phyloP scores from a whole-genome alignment of 2,113 vertebrate genomes.

The Halcyon senegalensis region DNA sequence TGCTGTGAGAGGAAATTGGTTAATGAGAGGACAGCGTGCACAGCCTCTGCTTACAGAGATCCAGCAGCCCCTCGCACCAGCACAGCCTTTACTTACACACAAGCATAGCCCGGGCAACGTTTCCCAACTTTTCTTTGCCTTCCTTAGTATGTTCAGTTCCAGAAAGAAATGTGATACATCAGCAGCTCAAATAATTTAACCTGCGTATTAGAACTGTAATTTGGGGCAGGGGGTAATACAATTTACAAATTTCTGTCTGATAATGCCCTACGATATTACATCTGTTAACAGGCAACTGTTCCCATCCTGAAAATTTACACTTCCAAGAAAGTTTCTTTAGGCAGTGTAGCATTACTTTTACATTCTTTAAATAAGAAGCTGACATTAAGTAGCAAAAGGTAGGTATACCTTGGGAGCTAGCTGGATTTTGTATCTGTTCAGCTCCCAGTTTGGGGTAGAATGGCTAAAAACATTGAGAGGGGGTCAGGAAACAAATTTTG shows the following conservation, averaged over 20 bases:
- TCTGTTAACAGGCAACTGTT: constrained; percentile 48
- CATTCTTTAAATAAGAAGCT: constrained; percentile 18
- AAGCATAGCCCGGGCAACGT: neutral
- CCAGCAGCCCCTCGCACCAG: constrained; percentile 41
- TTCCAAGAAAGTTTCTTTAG: constrained; percentile 1
- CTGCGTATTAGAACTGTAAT: neutral
- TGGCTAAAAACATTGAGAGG: constrained; percentile 30
- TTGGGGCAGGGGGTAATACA: neutral
- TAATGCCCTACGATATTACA: neutral
- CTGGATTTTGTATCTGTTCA: constrained; percentile 31
- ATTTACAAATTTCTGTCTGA: neutral
- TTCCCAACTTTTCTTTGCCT: neutral
- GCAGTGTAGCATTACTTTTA: neutral
- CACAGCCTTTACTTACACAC: constrained; percentile 36
- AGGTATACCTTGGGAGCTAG: neutral
- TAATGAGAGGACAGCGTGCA: constrained; percentile 32
- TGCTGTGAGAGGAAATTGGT: constrained; percentile 68
- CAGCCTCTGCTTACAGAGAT: neutral
- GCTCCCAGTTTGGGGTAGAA: neutral
- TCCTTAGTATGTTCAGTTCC: neutral
- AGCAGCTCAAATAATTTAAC: neutral
- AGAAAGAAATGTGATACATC: neutral
- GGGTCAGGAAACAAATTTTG: constrained; percentile 75
- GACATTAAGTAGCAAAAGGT: neutral
- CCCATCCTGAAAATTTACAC: constrained; percentile 36